Percentiles rank a stretch among this genome's conserved stretches.
phyloP scores from a whole-genome alignment of 2,888 invertebrate genomes.

The Perithous albicinctus region DNA sequence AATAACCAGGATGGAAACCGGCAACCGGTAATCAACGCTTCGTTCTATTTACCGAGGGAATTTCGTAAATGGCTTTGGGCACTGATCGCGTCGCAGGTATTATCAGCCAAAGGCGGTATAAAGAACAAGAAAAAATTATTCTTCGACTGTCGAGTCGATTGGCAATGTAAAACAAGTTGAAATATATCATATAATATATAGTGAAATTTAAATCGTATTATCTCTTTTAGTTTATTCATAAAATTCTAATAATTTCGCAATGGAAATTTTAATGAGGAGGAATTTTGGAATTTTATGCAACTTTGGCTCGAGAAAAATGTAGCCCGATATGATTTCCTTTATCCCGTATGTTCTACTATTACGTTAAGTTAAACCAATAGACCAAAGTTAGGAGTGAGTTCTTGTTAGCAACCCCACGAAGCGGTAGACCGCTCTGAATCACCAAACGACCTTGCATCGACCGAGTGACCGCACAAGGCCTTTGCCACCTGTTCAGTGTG shows the following conservation, averaged over 20 bases:
- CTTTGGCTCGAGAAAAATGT: too few species aligned
- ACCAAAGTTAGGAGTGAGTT: not conserved
- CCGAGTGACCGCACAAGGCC: constrained; percentile 17
- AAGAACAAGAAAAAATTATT: not conserved
- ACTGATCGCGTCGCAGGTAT: not conserved
- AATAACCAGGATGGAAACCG: constrained; percentile 3
- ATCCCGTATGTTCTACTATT: not conserved
- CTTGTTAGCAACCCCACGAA: constrained; percentile 11
- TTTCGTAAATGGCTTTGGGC: constrained; percentile 27
- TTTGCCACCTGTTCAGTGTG: constrained; percentile 19
- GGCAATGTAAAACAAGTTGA: not conserved
- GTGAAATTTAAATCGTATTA: not conserved
- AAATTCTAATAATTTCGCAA: too few species aligned
- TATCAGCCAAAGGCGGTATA: constrained; percentile 4
- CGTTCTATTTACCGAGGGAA: constrained; percentile 56
- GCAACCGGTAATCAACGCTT: constrained; percentile 60
- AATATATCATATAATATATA: not conserved
- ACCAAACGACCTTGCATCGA: constrained; percentile 4
- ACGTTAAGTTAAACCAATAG: constrained; percentile 2
- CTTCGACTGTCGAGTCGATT: not conserved
- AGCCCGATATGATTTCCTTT: not conserved
- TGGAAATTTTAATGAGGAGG: not conserved
- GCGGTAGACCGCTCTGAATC: constrained; percentile 28
- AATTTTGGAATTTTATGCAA: too few species aligned
- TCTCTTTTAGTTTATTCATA: too few species aligned